A percentile compares a stretch with the other conserved stretches of the same genome.
phyloP scores from a whole-genome alignment of 2,888 invertebrate species.

The Sipha maydis region DNA sequence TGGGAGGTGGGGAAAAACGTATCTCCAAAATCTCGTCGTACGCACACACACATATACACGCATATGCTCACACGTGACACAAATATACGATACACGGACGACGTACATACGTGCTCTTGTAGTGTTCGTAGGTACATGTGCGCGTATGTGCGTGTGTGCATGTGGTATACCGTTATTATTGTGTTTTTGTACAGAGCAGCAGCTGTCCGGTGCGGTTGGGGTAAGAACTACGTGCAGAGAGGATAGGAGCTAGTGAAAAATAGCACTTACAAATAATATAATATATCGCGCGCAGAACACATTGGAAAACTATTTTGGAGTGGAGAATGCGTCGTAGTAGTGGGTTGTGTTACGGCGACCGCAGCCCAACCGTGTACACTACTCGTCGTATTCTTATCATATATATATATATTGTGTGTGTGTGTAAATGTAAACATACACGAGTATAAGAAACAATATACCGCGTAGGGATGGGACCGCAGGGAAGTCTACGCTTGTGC shows the following conservation, averaged over 20 bases:
- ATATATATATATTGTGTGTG: neutral
- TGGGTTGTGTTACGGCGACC: neutral
- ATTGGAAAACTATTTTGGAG: constrained; percentile 39
- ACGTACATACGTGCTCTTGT: neutral
- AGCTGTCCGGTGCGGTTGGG: neutral
- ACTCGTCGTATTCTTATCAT: neutral
- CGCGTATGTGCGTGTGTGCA: neutral
- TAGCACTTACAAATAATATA: neutral
- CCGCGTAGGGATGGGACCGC: too few relatives aligned
- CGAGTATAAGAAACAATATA: neutral
- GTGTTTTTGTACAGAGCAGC: neutral
- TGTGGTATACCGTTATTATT: constrained; percentile 1
- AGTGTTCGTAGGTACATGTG: too few relatives aligned
- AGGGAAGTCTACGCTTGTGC: neutral
- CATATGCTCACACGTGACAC: neutral
- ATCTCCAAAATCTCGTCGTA: constrained; percentile 11
- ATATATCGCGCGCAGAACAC: neutral
- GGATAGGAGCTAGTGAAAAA: neutral
- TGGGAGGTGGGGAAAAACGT: neutral
- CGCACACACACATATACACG: too few relatives aligned
- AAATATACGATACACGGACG: neutral
- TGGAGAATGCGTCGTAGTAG: neutral
- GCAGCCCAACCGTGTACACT: neutral
- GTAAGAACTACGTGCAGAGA: neutral
- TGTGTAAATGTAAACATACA: neutral